phyloP scores from a whole-genome alignment of 1,140 invertebrate species.

The Drosophila arawakana region DNA sequence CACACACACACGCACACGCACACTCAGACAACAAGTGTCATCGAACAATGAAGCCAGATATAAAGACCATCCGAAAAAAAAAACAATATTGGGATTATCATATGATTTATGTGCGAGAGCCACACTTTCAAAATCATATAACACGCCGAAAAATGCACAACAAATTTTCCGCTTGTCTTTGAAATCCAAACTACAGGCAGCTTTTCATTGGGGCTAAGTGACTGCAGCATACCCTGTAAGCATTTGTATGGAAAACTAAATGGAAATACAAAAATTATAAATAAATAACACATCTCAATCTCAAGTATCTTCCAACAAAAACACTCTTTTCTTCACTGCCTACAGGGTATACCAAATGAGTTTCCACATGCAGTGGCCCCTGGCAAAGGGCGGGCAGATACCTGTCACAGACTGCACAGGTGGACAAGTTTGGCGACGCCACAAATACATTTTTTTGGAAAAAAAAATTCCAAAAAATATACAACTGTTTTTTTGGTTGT shows the following conservation, averaged over 20 bases:
- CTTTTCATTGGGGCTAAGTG: background rate
- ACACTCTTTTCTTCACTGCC: background rate
- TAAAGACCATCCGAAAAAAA: conserved; percentile 25
- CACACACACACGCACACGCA: conserved; percentile 39
- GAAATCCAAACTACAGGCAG: background rate
- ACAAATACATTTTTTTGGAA: conserved; percentile 39
- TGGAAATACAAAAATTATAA: too few species aligned
- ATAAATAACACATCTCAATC: too few species aligned
- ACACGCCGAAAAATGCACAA: conserved; percentile 31
- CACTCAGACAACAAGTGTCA: conserved; percentile 56
- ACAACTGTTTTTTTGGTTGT: conserved; percentile 22
- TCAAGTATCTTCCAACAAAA: background rate
- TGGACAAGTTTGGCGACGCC: conserved; percentile 73
- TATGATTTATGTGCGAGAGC: conserved; percentile 68
- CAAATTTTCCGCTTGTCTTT: conserved; percentile 39
- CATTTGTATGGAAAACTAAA: conserved; percentile 7
- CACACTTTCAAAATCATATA: conserved; percentile 70
- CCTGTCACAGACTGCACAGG: conserved; percentile 65
- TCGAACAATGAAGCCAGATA: conserved; percentile 50
- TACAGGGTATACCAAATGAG: conserved; percentile 10
- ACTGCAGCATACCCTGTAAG: background rate
- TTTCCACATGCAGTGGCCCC: conserved; percentile 56
- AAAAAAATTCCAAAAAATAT: conserved; percentile 32
- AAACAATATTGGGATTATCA: conserved; percentile 67
- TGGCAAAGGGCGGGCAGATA: background rate